Base-by-base conservation (phyloP, 1,140 invertebrate genomes). In the Trialeurodes vaporariorum region DNA sequence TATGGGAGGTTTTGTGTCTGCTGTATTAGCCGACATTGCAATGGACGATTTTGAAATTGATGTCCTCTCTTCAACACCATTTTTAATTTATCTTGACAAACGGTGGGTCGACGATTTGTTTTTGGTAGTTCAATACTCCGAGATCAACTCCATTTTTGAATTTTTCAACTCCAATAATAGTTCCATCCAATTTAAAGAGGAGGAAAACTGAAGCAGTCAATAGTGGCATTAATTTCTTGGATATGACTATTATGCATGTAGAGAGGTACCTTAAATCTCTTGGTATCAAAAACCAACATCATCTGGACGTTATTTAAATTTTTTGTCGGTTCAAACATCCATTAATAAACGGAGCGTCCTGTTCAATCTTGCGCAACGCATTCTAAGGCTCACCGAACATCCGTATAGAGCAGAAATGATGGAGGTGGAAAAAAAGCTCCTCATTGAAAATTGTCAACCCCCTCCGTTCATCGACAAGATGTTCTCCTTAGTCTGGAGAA, bases 211-310 rank as follows among this genome's bases (percentile, higher is more conserved):
- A 21, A 1, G 21, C 5, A 24, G 21, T 60, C 2, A 21, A n/a
- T 23, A 34, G 64, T 60, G 61, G 63, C 49, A 63, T 12, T 61
- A 61, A 22, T 23, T 61, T 49, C 17, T 17, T 49, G 34, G 34
- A 49, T 49, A 49, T 49, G 34, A 49, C 34, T 49, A 17, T 49
- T 5, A 9, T 17, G 34, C 34, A 49, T 49, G 34, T 49, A 17
- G 34, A 9, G 17, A 49, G 5, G 34, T 49, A 17, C 5, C 17
- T 9, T 9, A 49, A 49, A 9, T 5, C 17, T 9, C 5, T 9
- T 49, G 34, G 34, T 49, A 49, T 17, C 34, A 49, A 49, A 49
- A 49, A 49, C 34, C 34, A 49, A 49, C 17, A 9, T 5, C 34
- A 49, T 49, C 17, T 5, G 34, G 34, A 5, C 34, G 34, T 49